These are phyloP conservation scores for Artibeus jamaicensis DNA, from an alignment of 2,797 vertebrate genomes.

Conservation along the genomic window DNA sequence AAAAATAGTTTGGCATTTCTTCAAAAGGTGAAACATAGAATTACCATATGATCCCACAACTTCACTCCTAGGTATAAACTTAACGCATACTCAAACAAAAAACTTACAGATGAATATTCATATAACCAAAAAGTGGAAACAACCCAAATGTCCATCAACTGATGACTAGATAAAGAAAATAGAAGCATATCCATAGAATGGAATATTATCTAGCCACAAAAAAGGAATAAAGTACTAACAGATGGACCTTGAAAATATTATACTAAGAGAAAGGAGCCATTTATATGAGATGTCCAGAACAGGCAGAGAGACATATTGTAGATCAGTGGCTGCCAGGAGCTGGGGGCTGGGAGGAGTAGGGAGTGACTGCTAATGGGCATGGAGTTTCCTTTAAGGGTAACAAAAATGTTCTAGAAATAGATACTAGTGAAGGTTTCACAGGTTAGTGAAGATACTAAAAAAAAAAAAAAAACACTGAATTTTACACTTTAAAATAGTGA, in stretches of 20 bases:
- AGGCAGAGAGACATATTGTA: background rate
- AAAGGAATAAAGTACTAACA: background rate
- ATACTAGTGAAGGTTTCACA: background rate
- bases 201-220: background rate
- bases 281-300: background rate
- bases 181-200: background rate
- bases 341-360: no score
- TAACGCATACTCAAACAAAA: background rate
- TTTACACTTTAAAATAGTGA: background rate
- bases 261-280: background rate
- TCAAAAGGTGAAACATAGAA: background rate
- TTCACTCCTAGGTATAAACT: background rate
- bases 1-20: background rate
- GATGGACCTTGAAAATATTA: background rate
- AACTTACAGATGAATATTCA: background rate
- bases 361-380: background rate
- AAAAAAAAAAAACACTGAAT: background rate
- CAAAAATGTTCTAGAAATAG: background rate
- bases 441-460: background rate
- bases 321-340: background rate
- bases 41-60: background rate
- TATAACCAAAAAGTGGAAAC: background rate
- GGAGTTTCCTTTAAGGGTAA: background rate
- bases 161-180: background rate
- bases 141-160: background rate